Percentiles rank a stretch among this genome's conserved stretches.
Evolutionary conservation across 30 jellyfish, hydroid and myxozoan genomes (phyloP).

Genomic region (Aurelia aurita): DNA sequence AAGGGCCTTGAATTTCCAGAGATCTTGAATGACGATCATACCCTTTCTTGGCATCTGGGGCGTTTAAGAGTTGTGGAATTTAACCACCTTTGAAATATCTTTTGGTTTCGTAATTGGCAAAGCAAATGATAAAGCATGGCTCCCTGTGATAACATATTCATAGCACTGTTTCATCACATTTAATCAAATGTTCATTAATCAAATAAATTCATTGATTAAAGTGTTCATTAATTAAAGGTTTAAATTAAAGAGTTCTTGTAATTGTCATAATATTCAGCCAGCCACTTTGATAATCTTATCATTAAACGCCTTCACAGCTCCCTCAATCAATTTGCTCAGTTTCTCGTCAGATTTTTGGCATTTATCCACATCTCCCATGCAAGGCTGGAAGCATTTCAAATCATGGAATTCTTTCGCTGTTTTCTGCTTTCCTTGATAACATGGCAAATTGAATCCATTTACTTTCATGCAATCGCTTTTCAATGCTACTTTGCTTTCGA

Average conservation of each 20-base stretch:
- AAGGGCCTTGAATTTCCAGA: too few relatives aligned
- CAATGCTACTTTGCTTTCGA: constrained; percentile 4
- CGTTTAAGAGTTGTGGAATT: too few relatives aligned
- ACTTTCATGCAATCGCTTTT: not conserved
- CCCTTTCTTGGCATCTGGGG: too few relatives aligned
- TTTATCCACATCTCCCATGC: constrained; percentile 1
- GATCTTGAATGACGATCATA: too few relatives aligned
- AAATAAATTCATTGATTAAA: too few relatives aligned
- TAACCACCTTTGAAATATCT: too few relatives aligned
- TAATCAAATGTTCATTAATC: too few relatives aligned
- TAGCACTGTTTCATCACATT: too few relatives aligned
- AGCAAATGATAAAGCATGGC: too few relatives aligned
- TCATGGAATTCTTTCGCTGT: constrained; percentile 2
- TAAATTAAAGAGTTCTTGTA: not conserved
- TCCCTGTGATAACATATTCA: too few relatives aligned
- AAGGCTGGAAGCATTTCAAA: not conserved
- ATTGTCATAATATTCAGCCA: not conserved
- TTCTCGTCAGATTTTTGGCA: not conserved
- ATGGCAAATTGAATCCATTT: not conserved
- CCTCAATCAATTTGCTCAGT: constrained; percentile 5
- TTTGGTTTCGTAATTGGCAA: too few relatives aligned
- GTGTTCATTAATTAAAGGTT: too few relatives aligned
- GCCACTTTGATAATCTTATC: not conserved
- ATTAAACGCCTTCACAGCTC: constrained; percentile 11
- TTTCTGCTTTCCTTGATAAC: not conserved